Base-by-base conservation (phyloP, 2,113 vertebrate genomes). In the Phodopus roborovskii region DNA sequence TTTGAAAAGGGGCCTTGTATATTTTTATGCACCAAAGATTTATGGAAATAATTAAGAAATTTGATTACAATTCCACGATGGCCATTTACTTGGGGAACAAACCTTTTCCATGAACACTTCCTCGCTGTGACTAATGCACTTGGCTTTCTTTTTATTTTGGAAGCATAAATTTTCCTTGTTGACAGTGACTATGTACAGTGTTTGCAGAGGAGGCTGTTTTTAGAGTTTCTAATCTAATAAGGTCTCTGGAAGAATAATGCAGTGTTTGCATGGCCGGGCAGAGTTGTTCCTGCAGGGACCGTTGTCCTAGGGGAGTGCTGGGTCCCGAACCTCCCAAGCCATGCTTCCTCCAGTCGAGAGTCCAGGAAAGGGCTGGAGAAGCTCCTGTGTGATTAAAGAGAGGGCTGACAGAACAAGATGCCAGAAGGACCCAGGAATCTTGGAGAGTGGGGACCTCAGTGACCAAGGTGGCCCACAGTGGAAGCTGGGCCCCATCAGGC, bases 1-100 rank as follows among this genome's bases (percentile, higher is more conserved):
- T 96, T 95, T 92, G 60, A 91, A 94, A 50, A 85, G 84, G 87
- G 60, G 71, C 78, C 89, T 94, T 87, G 81, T 93, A 62, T 96
- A 70, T 75, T 95, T 97, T 91, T 94, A 91, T 66, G 91, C 28
- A 92, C 81, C 78, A 62, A 13, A 93, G 92, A 97, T 96, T 96
- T 97, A 97, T 91, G 66, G 89, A 97, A 98, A 98, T 97, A 96
- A 98, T 98, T 95, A 95, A 94, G 96, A 98, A 92, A 97, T 93
- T 83, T 97, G 97, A 96, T 97, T 97, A 97, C 70, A 83, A 95
- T 95, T 94, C 97, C 95, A 92, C 70, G 53, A 95, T 90, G 96
- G 82, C 96, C 96, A 70, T 97, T 97, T 97, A 94, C 94, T 96
- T 16, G 64, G 88, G 83, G 86, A 97, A 96, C 95, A 95, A 94